These are phyloP conservation scores for Tipula vernalis DNA, from an alignment of 2,888 invertebrate genomes.

Conservation along the genomic window DNA sequence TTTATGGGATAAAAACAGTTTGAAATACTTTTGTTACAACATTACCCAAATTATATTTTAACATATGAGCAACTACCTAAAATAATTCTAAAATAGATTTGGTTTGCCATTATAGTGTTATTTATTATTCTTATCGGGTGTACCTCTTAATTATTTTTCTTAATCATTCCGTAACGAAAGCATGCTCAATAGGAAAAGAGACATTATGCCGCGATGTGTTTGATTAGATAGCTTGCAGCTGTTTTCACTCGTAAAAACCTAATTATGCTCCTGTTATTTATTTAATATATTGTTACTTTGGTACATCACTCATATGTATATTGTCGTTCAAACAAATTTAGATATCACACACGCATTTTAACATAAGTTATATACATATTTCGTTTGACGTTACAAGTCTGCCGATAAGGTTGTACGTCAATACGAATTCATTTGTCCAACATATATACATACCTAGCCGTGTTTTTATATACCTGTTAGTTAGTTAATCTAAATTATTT, in stretches of 20 bases:
- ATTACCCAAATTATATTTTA: no score
- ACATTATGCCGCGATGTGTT: no score
- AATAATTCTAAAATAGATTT: no score
- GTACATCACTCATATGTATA: neutral
- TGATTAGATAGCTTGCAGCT: no score
- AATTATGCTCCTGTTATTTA: neutral
- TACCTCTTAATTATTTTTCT: no score
- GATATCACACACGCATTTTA: neutral
- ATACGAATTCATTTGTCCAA: neutral
- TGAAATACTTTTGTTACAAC: neutral
- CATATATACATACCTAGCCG: neutral
- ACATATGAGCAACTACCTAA: no score
- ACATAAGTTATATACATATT: neutral
- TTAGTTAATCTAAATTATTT: neutral
- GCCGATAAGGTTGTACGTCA: neutral
- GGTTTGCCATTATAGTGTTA: no score
- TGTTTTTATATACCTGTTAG: neutral
- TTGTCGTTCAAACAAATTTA: neutral
- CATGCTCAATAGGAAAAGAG: no score
- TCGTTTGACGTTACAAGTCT: neutral
- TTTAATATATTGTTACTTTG: neutral
- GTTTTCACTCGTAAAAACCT: no score
- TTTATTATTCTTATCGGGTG: no score
- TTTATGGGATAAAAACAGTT: neutral
- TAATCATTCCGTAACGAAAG: no score